Conservation (phyloP, 2,797 vertebrate species). For the Steatocranus sp. region DNA sequence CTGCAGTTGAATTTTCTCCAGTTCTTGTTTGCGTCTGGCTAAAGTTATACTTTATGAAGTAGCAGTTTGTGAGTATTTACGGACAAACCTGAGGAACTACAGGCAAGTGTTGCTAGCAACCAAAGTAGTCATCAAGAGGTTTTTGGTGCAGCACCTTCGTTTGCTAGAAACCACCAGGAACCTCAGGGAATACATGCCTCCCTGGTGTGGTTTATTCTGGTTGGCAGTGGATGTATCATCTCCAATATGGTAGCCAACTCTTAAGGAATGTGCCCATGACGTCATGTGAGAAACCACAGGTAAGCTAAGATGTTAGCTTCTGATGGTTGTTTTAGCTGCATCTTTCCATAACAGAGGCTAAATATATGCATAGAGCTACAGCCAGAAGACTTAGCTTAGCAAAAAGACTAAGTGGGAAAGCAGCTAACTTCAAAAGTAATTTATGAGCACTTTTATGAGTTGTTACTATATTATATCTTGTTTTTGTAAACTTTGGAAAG, state of each 20-base stretch:
- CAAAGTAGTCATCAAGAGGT: neutral
- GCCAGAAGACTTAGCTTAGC: neutral
- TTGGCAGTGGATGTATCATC: neutral
- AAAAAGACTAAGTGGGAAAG: neutral
- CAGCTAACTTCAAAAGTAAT: neutral
- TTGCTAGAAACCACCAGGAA: neutral
- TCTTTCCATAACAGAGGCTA: neutral
- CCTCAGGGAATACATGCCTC: neutral
- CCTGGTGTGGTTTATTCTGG: neutral
- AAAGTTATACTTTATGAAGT: neutral
- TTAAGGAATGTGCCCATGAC: neutral
- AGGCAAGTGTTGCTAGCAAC: neutral
- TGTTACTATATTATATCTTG: neutral
- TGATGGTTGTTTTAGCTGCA: neutral
- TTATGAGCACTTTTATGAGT: neutral
- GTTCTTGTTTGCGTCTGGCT: rapidly evolving
- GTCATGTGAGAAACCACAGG: neutral
- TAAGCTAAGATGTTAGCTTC: neutral
- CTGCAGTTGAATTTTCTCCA: neutral
- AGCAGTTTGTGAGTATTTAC: neutral
- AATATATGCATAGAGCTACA: neutral
- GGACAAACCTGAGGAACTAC: neutral
- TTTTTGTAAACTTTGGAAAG: neutral
- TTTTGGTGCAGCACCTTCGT: neutral
- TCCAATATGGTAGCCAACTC: neutral